Evolutionary conservation across 2,113 vertebrate species (phyloP).

Genomic region (Melanotaenia duboulayi): DNA sequence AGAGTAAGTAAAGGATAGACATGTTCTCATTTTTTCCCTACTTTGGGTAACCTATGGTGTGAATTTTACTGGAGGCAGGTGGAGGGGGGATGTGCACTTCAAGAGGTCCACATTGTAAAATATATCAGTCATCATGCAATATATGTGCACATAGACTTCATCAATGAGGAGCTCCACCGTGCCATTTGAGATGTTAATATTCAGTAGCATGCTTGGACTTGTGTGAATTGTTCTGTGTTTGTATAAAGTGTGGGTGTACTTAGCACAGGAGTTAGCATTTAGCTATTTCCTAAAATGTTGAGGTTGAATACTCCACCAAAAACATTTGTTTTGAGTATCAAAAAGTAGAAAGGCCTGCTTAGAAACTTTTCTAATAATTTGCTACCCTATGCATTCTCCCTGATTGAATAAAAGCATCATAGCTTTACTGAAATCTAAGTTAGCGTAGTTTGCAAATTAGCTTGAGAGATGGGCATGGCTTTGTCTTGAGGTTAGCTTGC

Average conservation of each 20-base stretch:
- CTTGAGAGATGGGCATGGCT: not conserved
- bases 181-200: slow-evolving; percentile 70
- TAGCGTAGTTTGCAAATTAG: not conserved
- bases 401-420: too few species aligned
- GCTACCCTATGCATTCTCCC: not conserved
- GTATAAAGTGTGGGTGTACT: slow-evolving; percentile 63
- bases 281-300: slow-evolving; percentile 30
- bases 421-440: too few species aligned
- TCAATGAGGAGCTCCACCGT: slow-evolving; percentile 31
- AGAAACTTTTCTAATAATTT: not conserved
- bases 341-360: not conserved
- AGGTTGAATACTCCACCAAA: slow-evolving; percentile 36
- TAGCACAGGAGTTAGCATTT: slow-evolving; percentile 46
- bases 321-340: slow-evolving; percentile 45
- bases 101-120: slow-evolving; percentile 65
- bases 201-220: slow-evolving; percentile 79
- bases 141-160: slow-evolving; percentile 56
- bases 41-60: slow-evolving; percentile 57
- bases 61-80: slow-evolving; percentile 62
- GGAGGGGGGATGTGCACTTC: slow-evolving; percentile 66
- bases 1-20: slow-evolving; percentile 73
- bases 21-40: slow-evolving; percentile 63
- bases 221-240: slow-evolving; percentile 74
- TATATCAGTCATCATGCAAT: slow-evolving; percentile 73
- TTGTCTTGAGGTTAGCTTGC: not conserved